Evolutionary conservation across 2,888 invertebrate genomes (phyloP), one percentile per base, ranked within the genome.

Genomic region (Penaeus monodon): DNA sequence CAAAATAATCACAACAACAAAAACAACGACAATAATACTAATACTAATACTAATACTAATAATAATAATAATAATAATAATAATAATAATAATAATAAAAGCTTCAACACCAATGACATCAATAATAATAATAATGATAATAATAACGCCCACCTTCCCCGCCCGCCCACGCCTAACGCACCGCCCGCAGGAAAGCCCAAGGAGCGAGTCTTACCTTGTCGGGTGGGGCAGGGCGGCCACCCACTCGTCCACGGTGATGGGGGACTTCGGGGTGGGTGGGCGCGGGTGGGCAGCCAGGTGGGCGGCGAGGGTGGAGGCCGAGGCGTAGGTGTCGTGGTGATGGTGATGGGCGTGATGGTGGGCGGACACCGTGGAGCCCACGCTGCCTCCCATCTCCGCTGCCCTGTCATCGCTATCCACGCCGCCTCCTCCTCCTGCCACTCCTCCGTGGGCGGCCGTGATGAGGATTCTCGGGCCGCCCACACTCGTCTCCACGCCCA

Each of bases 241-340:
- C 87, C 87, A 87, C 80, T 87, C 87, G 64, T 87, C 87, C 80
- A 87, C 87, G 10, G 87, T 87, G 80, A 84, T 87, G 66, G 87
- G 87, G n/a, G 84, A 84, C 76, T 87, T 87, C 33, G 87, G 87
- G 29, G 87, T 88, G 29, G 87, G 84, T 7, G 87, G 80, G 4
- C 87, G 73, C 57, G 87, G 86, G 33, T 76, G 84, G 57, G 84
- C 65, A 8, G 73, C 76, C 80, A 84, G 66, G 29, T 79, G 78
- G 57, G 77, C 33, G 64, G 86, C 77, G 17, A 78, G 57, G 68
- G 76, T 66, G 74, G 80, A 64, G 20, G 81, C 27, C 49, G 87
- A 83, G 27, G 74, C n/a, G n/a, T 24, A 29, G 73, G 76, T 65
- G n/a, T 38, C 24, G 57, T 33, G n/a, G 17, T n/a, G 22, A 77